Evolutionary conservation across 2,888 invertebrate species (phyloP).

Genomic region (Eucera pruinosa): DNA sequence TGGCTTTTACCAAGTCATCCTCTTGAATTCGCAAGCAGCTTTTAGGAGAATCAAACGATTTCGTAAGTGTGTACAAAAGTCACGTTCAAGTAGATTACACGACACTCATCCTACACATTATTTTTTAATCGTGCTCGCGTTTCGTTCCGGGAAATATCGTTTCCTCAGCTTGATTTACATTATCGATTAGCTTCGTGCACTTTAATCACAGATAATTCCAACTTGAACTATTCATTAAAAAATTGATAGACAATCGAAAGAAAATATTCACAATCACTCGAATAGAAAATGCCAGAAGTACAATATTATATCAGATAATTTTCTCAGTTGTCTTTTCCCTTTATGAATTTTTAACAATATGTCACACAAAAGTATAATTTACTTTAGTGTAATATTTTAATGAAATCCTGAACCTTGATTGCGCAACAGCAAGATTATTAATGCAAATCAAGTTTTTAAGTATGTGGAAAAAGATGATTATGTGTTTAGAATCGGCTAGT

Average conservation of each 20-base stretch:
- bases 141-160: not conserved
- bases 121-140: constrained; percentile 53
- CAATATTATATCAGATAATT: no score
- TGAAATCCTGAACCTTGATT: no score
- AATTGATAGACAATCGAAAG: no score
- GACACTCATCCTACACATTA: constrained; percentile 65
- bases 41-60: constrained; percentile 84
- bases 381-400: no score
- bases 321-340: no score
- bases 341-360: no score
- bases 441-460: constrained; percentile 4
- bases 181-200: not conserved
- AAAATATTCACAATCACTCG: no score
- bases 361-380: no score
- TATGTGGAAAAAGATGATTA: not conserved
- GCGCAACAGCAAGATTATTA: constrained; percentile 3
- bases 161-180: constrained; percentile 23
- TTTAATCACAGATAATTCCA: no score
- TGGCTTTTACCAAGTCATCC: constrained; percentile 52
- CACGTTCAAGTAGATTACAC: constrained; percentile 75
- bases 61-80: constrained; percentile 81
- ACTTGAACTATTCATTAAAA: not conserved
- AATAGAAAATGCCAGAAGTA: no score
- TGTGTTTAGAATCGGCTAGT: not conserved
- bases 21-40: constrained; percentile 82